Base-by-base conservation (phyloP, 2,797 vertebrate genomes). In the Hephaestus fuliginosus region DNA sequence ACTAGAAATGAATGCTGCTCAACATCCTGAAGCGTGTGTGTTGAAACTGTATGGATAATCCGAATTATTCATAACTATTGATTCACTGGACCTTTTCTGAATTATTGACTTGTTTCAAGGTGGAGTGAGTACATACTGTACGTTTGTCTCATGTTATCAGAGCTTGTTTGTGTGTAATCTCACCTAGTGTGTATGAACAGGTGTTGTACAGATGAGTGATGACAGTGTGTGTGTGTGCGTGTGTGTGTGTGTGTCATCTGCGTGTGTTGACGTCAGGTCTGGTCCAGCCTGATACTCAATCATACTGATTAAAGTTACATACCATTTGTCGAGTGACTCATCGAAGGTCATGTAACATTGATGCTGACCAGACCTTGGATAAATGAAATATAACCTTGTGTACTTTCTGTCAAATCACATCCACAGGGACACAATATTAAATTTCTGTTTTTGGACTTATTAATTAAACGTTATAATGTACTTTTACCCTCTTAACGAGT, bases 61-160 rank as follows among this genome's bases (percentile, higher is more conserved):
- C 53, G 13, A 86, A 83, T 89, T 73, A 82, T 88, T 87, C 60
- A 84, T 30, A 62, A 64, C 49, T 69, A 84, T 67, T 51, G 75
- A 88, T 71, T 80, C 20, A 53, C 13, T 33, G 1, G 44, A 68
- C 70, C 48, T 63, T 56, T 48, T 51, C 20, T 75, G 11, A 5
- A 15, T 15, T 73, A 60, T 76, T 78, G 64, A 63, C n/a, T 39
- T 36, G 28, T 58, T 80, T 46, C 36, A 74, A 64, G 61, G 68
- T 36, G 46, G 15, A 10, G 3, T 20, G n/a, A 66, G 60, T 56
- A 44, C 36, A 72, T 68, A 20, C 17, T 78, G 2, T 43, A 52
- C 20, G 79, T 69, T 28, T 36, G 44, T 44, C 44, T 51, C 8
- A 18, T 20, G 3, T 69, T 65, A 56, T 74, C 62, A 51, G 14